phyloP scores from a whole-genome alignment of 2,888 invertebrate genomes.

The Ectropis crepuscularia region DNA sequence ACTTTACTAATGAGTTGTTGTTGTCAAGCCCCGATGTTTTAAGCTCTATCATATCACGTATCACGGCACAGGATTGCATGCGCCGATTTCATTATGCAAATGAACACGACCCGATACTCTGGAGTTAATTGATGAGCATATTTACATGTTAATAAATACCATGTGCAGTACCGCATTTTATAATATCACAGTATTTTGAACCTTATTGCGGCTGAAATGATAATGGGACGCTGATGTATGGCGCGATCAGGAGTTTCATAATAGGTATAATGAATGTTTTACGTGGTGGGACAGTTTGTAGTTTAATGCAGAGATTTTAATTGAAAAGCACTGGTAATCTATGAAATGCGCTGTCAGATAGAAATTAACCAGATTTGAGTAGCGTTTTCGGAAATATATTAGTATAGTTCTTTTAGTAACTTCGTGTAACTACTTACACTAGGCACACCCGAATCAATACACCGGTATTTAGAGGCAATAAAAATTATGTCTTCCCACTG shows the following conservation, averaged over 20 bases:
- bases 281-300: background rate
- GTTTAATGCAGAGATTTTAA: too few species aligned
- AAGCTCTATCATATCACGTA: constrained; percentile 9
- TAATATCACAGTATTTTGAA: constrained; percentile 41
- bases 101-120: constrained; percentile 31
- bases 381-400: too few species aligned
- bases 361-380: too few species aligned
- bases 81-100: constrained; percentile 32
- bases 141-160: constrained; percentile 74
- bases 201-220: constrained; percentile 56
- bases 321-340: too few species aligned
- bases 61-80: constrained; percentile 19
- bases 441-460: too few species aligned
- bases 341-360: too few species aligned
- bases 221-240: constrained; percentile 35
- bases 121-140: constrained; percentile 71
- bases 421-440: too few species aligned
- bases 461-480: too few species aligned
- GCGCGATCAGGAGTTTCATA: constrained; percentile 14
- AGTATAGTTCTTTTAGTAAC: too few species aligned
- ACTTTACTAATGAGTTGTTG: too few species aligned
- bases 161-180: constrained; percentile 40
- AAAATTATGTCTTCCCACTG: too few species aligned
- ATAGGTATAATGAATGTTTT: background rate
- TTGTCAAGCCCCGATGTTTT: too few species aligned